A percentile compares a stretch with the other conserved stretches of the same genome.
Evolutionary conservation across 1,140 invertebrate genomes (phyloP).

Genomic region (Pseudomyrmex pallidus): DNA sequence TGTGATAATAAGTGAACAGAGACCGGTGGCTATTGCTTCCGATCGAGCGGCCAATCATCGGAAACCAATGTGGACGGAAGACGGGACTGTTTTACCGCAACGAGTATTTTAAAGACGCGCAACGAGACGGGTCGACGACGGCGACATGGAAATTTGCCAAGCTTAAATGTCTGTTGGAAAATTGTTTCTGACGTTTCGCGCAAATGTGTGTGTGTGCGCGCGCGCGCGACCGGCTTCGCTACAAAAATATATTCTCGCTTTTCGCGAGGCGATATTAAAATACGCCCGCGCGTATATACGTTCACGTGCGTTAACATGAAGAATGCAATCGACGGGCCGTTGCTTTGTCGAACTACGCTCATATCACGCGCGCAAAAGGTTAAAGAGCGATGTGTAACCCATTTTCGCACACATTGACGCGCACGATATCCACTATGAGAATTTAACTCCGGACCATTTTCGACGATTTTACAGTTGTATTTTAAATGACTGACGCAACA

Average conservation of each 20-base stretch:
- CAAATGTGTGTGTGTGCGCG: no score
- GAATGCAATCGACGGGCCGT: constrained; percentile 23
- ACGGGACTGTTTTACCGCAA: constrained; percentile 44
- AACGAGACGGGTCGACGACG: background rate
- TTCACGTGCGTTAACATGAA: constrained; percentile 6
- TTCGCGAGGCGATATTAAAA: constrained; percentile 25
- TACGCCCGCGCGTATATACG: background rate
- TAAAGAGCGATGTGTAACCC: background rate
- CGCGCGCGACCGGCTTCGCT: background rate
- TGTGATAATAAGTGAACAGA: constrained; percentile 68
- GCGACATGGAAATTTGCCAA: constrained; percentile 21
- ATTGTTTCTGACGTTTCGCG: constrained; percentile 13
- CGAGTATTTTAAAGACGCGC: constrained; percentile 47
- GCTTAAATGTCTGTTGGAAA: background rate
- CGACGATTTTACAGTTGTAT: no score
- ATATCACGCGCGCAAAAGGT: constrained; percentile 11
- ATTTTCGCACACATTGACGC: constrained; percentile 17
- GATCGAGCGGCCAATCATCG: constrained; percentile 80
- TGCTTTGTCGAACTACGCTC: constrained; percentile 5
- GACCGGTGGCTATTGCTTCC: constrained; percentile 76
- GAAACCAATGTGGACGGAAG: constrained; percentile 77
- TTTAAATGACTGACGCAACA: no score
- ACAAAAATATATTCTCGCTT: background rate
- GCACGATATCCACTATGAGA: background rate
- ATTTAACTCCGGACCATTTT: background rate